Evolutionary conservation across 2,888 invertebrate species (phyloP).

Genomic region (Resseliella maxima): DNA sequence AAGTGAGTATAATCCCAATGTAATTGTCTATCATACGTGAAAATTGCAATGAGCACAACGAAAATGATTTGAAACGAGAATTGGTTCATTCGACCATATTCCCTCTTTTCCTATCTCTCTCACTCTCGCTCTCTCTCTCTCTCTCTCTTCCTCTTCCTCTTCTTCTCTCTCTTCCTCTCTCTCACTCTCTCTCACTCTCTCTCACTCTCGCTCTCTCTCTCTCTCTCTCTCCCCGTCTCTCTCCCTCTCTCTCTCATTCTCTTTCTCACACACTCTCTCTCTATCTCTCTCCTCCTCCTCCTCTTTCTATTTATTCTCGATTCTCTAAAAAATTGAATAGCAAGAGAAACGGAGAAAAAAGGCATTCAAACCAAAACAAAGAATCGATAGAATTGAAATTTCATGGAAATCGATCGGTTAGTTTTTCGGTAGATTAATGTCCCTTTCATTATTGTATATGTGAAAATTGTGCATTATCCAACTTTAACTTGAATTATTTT

Average conservation of each 20-base stretch:
- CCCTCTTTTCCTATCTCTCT: neutral
- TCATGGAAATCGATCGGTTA: neutral
- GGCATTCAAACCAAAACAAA: neutral
- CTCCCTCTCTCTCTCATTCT: neutral
- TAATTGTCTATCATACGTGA: slow-evolving; percentile 27
- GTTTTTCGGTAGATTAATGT: slow-evolving; percentile 24
- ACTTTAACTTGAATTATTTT: neutral
- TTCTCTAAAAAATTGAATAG: neutral
- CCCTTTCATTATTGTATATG: neutral
- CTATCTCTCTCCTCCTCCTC: too few relatives aligned
- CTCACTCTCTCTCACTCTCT: neutral
- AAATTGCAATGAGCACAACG: slow-evolving; percentile 15
- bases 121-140: neutral
- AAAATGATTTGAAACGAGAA: slow-evolving; percentile 31
- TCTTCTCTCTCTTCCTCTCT: neutral
- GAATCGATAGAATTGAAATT: neutral
- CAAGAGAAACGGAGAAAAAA: neutral
- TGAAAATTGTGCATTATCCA: neutral
- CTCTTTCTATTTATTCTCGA: too few relatives aligned
- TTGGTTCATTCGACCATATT: neutral
- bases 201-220: neutral
- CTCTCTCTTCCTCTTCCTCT: neutral
- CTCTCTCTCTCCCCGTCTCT: neutral
- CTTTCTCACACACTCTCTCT: neutral
- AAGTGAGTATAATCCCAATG: slow-evolving; percentile 43